A percentile compares a stretch with the other conserved stretches of the same genome.
phyloP scores from a whole-genome alignment of 1,140 invertebrate species.

The Cydia fagiglandana region DNA sequence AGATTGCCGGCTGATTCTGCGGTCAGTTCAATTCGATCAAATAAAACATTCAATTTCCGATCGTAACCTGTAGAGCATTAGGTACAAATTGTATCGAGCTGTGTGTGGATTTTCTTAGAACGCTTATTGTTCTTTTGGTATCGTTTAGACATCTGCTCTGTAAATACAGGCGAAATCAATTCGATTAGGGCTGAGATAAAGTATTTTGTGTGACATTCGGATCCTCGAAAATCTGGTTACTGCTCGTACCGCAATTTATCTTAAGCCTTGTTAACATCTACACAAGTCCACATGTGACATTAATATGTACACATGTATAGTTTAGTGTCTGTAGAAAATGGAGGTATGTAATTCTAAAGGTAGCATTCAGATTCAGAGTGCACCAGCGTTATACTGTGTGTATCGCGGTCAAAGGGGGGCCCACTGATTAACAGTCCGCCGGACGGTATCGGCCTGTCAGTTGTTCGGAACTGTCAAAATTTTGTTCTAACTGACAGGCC shows the following conservation, averaged over 20 bases:
- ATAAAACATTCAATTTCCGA: neutral
- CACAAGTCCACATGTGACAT: no score
- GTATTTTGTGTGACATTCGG: neutral
- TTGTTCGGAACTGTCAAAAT: no score
- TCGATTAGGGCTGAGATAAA: constrained; percentile 9
- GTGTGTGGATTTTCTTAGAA: neutral
- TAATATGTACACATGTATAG: neutral
- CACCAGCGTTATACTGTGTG: no score
- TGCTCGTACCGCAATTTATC: neutral
- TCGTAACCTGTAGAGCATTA: neutral
- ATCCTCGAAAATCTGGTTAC: neutral
- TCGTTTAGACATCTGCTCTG: constrained; percentile 16
- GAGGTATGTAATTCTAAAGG: no score
- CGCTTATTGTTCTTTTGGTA: constrained; percentile 15
- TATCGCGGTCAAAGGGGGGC: no score
- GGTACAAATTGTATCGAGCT: neutral
- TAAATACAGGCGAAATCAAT: constrained; percentile 27
- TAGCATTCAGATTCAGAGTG: no score
- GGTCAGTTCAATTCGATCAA: neutral
- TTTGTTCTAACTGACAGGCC: no score
- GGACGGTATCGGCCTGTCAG: no score
- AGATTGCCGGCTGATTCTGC: neutral
- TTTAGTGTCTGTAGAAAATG: no score
- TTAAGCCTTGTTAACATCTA: no score
- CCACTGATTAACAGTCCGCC: no score